A percentile compares a stretch with the other conserved stretches of the same genome.
Evolutionary conservation across 2,888 invertebrate species (phyloP).

Genomic region (Liodrosophila aerea): DNA sequence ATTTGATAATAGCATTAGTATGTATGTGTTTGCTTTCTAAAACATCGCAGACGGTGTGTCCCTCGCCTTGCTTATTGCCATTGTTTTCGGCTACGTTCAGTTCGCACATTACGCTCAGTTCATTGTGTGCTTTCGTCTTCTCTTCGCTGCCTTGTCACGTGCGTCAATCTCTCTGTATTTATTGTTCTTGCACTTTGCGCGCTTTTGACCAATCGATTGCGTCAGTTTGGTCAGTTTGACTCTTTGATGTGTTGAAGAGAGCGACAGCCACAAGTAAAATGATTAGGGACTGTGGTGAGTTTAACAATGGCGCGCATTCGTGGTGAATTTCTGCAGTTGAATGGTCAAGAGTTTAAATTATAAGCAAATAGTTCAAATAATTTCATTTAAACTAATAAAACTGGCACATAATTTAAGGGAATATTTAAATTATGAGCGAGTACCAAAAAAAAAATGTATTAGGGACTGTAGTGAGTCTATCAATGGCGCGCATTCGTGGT

Average conservation of each 20-base stretch:
- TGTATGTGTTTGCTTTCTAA: not conserved
- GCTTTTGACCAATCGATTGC: conserved; percentile 11
- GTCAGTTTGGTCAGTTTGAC: conserved; percentile 11
- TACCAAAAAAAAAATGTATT: too few species aligned
- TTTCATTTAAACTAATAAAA: too few species aligned
- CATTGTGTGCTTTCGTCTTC: conserved; percentile 9
- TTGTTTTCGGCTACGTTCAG: conserved; percentile 7
- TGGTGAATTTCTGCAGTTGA: not conserved
- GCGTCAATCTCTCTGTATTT: conserved; percentile 9
- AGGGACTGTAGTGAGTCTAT: too few species aligned
- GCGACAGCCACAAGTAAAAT: conserved; percentile 8
- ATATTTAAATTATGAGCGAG: too few species aligned
- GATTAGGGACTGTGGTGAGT: not conserved
- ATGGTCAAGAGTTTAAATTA: too few species aligned
- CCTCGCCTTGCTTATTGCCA: too few species aligned
- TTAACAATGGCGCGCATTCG: not conserved
- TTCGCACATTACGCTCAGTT: conserved; percentile 27
- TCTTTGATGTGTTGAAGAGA: conserved; percentile 15
- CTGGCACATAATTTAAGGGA: too few species aligned
- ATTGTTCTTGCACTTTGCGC: conserved; percentile 2
- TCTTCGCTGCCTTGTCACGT: conserved; percentile 7
- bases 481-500: too few species aligned
- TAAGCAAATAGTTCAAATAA: too few species aligned
- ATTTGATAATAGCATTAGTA: not conserved
- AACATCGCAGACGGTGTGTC: not conserved